Evolutionary conservation across 2,888 invertebrate species (phyloP).

Genomic region (Yponomeuta evonymella): DNA sequence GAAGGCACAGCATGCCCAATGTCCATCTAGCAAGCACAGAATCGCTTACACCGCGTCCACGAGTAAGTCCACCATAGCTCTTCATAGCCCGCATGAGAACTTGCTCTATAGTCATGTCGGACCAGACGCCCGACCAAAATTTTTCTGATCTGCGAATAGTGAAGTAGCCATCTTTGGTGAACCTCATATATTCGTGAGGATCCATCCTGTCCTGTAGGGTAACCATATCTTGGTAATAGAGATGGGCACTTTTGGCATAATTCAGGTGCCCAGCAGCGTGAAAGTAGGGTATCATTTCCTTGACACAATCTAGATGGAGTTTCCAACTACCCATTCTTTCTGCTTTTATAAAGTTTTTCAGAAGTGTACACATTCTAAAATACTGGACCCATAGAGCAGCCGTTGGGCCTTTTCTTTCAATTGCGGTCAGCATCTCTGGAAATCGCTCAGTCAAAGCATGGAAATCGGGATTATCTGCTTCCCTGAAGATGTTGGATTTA

Average conservation of each 20-base stretch:
- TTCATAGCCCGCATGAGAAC: conserved; percentile 16
- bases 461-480: not conserved
- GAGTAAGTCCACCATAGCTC: conserved; percentile 12
- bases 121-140: not conserved
- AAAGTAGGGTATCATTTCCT: conserved; percentile 36
- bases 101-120: conserved; percentile 25
- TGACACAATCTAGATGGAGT: conserved; percentile 30
- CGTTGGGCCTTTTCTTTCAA: conserved; percentile 9
- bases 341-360: conserved; percentile 34
- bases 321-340: conserved; percentile 33
- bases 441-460: not conserved
- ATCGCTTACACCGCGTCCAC: not conserved
- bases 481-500: too few relatives aligned
- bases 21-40: conserved; percentile 3
- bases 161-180: conserved; percentile 2
- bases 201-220: not conserved
- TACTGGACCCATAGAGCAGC: conserved; percentile 22
- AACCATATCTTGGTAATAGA: conserved; percentile 13
- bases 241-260: conserved; percentile 11
- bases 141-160: conserved; percentile 20
- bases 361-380: conserved; percentile 30
- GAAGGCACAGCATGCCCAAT: not conserved
- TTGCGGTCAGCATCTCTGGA: not conserved
- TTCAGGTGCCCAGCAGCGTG: conserved; percentile 35
- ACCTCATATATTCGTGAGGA: not conserved